Base-by-base conservation (phyloP, 2,113 vertebrate genomes). In the Vulpes ferrilata region DNA sequence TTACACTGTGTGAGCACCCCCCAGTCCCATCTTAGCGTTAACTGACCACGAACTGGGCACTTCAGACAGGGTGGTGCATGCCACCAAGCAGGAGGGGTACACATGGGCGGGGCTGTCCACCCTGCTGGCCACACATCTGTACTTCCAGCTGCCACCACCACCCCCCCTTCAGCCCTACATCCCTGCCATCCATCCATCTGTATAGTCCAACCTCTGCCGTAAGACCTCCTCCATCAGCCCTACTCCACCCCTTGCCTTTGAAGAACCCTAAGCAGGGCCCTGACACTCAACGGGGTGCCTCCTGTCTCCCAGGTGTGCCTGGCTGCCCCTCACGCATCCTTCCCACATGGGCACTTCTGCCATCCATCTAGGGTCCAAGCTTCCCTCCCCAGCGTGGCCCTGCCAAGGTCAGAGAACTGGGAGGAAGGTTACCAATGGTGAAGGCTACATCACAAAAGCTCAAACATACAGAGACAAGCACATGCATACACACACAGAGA, bases 1-100 rank as follows among this genome's bases (percentile, higher is more conserved):
- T 0, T 99, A 99, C 98, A 98, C 98, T 0, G 97, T 98, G 97
- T 99, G 98, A 99, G 95, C 88, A 4, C 59, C 96, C 48, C 65
- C 96, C 88, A 55, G 16, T 0, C 86, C 94, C 65, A 62, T 95
- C 74, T 95, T 53, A 71, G 96, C 96, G 15, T 86, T 43, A 84
- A 93, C 97, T 59, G 32, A 95, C 90, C 91, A 89, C 85, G 1
- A 0, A 25, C 20, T 23, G 17, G 71, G 67, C 86, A 71, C 69
- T 69, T 22, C 0, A 0, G 38, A 81, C 35, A 48, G 57, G 88
- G 67, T 64, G 82, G 73, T 7, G 1, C 10, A 0, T 1, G 7
- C 67, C 25, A 30, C 55, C 20, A 69, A 95, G 55, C 74, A 87
- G 90, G 74, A 81, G 71, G 69, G 67, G 78, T 95, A 97, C 71